Base-by-base conservation (phyloP, 2,888 invertebrate genomes). In the Drymonia ruficornis region DNA sequence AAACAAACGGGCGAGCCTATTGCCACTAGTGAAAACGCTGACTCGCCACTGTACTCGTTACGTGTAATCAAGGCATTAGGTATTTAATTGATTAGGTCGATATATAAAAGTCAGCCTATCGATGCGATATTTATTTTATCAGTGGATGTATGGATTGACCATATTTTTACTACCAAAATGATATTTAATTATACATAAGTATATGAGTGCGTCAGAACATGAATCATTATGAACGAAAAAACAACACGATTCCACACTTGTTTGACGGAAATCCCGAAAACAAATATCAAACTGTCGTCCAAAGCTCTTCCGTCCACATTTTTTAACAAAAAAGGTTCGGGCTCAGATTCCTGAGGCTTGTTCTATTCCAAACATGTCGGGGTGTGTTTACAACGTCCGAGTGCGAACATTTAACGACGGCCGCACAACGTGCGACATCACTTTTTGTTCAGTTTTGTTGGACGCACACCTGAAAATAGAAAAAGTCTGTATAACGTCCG, bases 371-470 rank as follows among this genome's bases (percentile, higher is more conserved):
- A 82, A 83, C 78, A 80, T 76, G 80, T 78, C 78, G 68, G 68
- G 70, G 66, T 65, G 69, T 85, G 85, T 83, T 86, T 84, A 84
- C 87, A 80, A 74, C 75, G 67, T 69, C 70, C 78, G 76, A 79
- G 80, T 78, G 81, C 74, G 81, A 84, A 82, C 83, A 80, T 82
- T 84, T 83, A 83, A 80, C 83, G 71, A 76, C 67, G 78, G 69
- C 67, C 68, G 72, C 72, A 76, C 77, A 74, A 72, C 76, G 75
- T 74, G 76, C 71, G 70, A 78, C 78, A 73, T 70, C 77, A 80
- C 79, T 86, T 90, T 90, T 88, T 89, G 79, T 75, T 68, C 73
- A 75, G 71, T 83, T 83, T 84, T 86, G 83, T 84, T 78, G 68
- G 71, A 77, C 64, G 74, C 66, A 77, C 81, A 86, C 83, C 84